phyloP scores from a whole-genome alignment of 1,140 invertebrate species.

The Tenebrio molitor region DNA sequence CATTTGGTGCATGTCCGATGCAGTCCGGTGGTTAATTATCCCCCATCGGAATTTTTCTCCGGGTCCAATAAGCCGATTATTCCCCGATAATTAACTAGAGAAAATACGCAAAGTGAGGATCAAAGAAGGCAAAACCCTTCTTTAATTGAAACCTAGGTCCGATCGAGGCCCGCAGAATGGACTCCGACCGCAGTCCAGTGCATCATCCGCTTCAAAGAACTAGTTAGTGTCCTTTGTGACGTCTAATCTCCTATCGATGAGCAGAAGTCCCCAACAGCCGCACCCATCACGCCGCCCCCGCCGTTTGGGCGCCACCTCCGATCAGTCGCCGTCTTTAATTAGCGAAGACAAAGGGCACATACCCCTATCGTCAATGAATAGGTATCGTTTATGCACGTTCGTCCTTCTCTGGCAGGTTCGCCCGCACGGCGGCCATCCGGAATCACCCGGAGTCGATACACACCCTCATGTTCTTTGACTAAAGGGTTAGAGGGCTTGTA shows the following conservation, averaged over 20 bases:
- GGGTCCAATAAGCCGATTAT: too few relatives aligned
- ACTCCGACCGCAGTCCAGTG: slow-evolving; percentile 49
- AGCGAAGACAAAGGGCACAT: slow-evolving; percentile 54
- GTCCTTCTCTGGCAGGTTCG: slow-evolving; percentile 11
- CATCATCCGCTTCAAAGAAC: slow-evolving; percentile 47
- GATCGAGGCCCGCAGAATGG: slow-evolving; percentile 41
- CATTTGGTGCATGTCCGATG: too few relatives aligned
- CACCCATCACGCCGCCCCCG: background rate
- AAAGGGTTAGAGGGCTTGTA: slow-evolving; percentile 53
- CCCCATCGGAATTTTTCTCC: too few relatives aligned
- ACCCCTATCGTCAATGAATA: slow-evolving; percentile 57
- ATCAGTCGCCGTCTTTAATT: slow-evolving; percentile 51
- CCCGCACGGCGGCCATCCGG: slow-evolving; percentile 19
- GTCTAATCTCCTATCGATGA: slow-evolving; percentile 52
- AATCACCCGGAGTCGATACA: slow-evolving; percentile 43
- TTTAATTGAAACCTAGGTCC: slow-evolving; percentile 20
- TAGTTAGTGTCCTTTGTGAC: slow-evolving; percentile 45
- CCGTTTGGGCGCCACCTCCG: background rate
- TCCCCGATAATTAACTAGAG: slow-evolving; percentile 1
- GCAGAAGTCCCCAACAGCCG: slow-evolving; percentile 36
- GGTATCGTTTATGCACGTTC: slow-evolving; percentile 54
- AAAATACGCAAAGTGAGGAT: background rate
- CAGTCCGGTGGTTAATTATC: too few relatives aligned
- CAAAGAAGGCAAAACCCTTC: slow-evolving; percentile 15
- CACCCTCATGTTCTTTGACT: slow-evolving; percentile 55